Evolutionary conservation across 2,888 invertebrate species (phyloP).

Genomic region (Drosophila anceps): DNA sequence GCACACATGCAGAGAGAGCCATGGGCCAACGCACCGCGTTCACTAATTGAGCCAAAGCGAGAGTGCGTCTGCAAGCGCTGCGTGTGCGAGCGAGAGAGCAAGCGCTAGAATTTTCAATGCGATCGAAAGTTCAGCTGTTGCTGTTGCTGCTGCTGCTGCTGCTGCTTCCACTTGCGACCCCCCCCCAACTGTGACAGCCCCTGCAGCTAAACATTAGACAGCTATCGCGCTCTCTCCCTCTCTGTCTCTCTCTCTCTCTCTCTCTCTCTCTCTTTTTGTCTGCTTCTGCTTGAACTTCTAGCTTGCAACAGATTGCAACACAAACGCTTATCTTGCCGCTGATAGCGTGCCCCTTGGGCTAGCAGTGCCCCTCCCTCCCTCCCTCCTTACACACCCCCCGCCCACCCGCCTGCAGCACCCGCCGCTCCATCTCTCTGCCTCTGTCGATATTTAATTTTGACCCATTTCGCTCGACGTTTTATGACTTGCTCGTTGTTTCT

Average conservation of each 20-base stretch:
- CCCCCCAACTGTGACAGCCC: neutral
- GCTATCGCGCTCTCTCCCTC: neutral
- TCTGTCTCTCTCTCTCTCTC: neutral
- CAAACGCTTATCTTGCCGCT: slow-evolving; percentile 47
- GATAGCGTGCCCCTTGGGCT: slow-evolving; percentile 30
- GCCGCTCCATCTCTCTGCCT: neutral
- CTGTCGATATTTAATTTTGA: slow-evolving; percentile 33
- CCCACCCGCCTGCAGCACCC: neutral
- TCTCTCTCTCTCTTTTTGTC: neutral
- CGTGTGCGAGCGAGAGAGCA: slow-evolving; percentile 3
- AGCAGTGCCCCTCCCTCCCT: neutral
- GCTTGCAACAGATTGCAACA: slow-evolving; percentile 59
- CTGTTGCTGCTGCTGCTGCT: slow-evolving; percentile 5
- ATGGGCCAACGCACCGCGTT: slow-evolving; percentile 66
- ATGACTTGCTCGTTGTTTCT: slow-evolving; percentile 4
- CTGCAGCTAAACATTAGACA: neutral
- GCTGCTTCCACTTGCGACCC: neutral
- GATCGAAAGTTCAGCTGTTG: slow-evolving; percentile 59
- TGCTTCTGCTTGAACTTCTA: slow-evolving; percentile 29
- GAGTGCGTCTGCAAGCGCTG: neutral
- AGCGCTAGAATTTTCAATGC: slow-evolving; percentile 47
- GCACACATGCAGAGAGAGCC: slow-evolving; percentile 10
- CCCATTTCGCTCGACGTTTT: slow-evolving; percentile 44
- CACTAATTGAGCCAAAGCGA: slow-evolving; percentile 40
- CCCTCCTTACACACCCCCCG: too few species aligned